Conservation (phyloP, 2,113 vertebrate genomes). For the Cercocebus atys region DNA sequence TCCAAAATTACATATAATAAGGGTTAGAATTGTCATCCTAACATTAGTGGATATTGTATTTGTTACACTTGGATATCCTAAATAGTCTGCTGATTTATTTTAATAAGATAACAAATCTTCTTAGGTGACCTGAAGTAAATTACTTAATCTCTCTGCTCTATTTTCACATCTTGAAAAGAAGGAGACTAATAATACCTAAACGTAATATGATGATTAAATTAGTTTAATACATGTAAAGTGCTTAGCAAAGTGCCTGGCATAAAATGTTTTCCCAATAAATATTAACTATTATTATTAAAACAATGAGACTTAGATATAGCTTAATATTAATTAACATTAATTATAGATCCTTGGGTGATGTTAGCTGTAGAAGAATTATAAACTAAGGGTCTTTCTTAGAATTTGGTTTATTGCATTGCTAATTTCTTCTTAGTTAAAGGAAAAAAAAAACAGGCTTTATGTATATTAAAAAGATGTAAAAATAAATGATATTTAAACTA, state of each 20-base stretch:
- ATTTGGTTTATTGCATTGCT: neutral
- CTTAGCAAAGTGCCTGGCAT: neutral
- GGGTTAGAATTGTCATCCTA: neutral
- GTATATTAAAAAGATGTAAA: neutral
- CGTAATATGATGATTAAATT: neutral
- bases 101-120: neutral
- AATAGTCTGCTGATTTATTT: neutral
- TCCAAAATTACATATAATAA: neutral
- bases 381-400: neutral
- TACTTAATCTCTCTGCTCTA: neutral
- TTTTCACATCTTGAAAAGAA: neutral
- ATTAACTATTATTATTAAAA: neutral
- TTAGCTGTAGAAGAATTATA: neutral
- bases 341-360: neutral
- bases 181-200: neutral
- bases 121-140: neutral
- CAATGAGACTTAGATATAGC: neutral
- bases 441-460: neutral
- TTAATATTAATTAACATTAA: neutral
- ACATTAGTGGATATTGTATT: neutral
- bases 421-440: neutral
- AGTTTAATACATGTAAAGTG: neutral
- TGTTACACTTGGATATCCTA: neutral
- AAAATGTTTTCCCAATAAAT: neutral
- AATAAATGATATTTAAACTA: neutral